Base-by-base conservation (phyloP, 2,113 vertebrate genomes). In the Edolisoma coerulescens region DNA sequence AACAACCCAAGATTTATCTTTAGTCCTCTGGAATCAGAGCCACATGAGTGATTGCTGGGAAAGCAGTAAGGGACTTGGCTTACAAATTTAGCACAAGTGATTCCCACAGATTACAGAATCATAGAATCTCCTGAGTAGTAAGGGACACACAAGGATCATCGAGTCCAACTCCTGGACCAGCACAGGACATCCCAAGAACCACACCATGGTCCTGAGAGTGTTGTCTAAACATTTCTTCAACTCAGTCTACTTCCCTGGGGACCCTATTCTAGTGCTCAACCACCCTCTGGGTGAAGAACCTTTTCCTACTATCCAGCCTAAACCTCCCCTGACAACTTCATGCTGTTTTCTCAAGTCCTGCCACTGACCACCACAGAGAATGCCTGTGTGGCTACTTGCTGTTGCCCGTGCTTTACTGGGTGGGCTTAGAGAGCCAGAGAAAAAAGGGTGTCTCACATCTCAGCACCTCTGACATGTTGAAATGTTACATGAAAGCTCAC, bases 101-200 rank as follows among this genome's bases (percentile, higher is more conserved):
- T 42, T 73, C 39, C 28, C 35, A 13, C 13, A 28, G 27, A 24
- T 39, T 30, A 24, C 0, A 24, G 28, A 52, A 16, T 52, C 19
- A 33, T 1, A 24, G 37, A 32, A 17, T 35, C 9, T 56, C 57
- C 35, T 27, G 21, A 42, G 21, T 3, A 22, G 26, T 5, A 20
- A 41, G 23, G 9, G 30, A n/a, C 13, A 23, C 37, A 39, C 0
- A 1, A 44, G 13, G 28, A n/a, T 45, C 52, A 67, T 59, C 0
- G 0, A 39, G 13, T n/a, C 18, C 33, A 33, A 3, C 52, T 52
- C 44, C 28, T 44, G 33, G 18, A 18, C 27, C 44, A 57, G 37
- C 35, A n/a, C 10, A 50, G 32, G 44, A 50, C 15, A 59, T 10
- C 12, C 37, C 68, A 59, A 50, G 22, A 57, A 6, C 13, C 37